Base-by-base conservation (phyloP, 2,797 vertebrate genomes). In the Sylvia borin region DNA sequence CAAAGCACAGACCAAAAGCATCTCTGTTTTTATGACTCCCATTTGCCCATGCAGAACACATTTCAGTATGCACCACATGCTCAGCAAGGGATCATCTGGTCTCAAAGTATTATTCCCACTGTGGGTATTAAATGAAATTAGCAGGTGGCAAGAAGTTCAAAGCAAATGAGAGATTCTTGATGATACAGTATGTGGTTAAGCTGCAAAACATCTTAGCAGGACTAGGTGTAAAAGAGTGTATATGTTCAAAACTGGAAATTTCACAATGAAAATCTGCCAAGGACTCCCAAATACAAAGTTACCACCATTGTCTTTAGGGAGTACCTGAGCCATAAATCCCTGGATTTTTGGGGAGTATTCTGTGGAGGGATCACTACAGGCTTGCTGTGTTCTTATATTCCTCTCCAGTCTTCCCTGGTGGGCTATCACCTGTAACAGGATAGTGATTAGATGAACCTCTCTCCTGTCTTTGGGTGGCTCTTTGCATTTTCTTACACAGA, bases 91-190 rank as follows among this genome's bases (percentile, higher is more conserved):
- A 88, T 62, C 71, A 31, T 67, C 73, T 43, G 40, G 70, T 81
- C 54, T 93, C 88, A 57, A 88, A 95, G 66, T 42, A 11, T 26
- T 78, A 75, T 60, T 90, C 36, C 54, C 51, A 84, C 43, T 70
- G 47, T 58, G 51, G 54, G 40, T 43, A 90, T 92, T 90, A 78
- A 74, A 86, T 31, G n/a, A 84, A 93, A 92, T 95, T 78, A 88
- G 62, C 51, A 81, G 66, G 85, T 78, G 66, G 73, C 27, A 70
- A 76, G 45, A 83, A 91, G 18, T 81, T 96, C 58, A 92, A 90
- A 75, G 73, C 36, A 84, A 85, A 84, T 3, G 5, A 83, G 53
- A 78, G 47, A 75, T 45, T 85, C 51, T 75, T 40, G 27, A 64
- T 64, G 42, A 78, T 24, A 65, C 19, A 50, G 21, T 48, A 84